Base-by-base conservation (phyloP, 2,113 vertebrate genomes). In the Grammomys dolichurus region DNA sequence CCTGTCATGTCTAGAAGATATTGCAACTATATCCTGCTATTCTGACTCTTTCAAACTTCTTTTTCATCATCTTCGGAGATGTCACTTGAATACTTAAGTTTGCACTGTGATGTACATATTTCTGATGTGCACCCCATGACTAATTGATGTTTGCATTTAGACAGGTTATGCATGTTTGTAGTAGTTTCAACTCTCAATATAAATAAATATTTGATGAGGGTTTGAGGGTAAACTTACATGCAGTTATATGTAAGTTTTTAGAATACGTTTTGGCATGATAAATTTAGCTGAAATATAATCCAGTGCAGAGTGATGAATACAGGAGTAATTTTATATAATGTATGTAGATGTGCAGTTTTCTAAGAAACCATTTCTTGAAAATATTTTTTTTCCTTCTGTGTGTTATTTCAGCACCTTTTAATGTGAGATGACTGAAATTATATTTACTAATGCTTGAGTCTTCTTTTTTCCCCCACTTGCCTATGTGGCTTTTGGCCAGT, bases 71-170 rank as follows among this genome's bases (percentile, higher is more conserved):
- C 36, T 58, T 58, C 54, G 26, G 43, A 58, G 78, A 40, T 58
- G 54, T 58, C 14, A 58, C 54, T 40, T 40, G 78, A 58, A 58
- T 58, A 40, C 10, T 40, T 58, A 40, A 22, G 33, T 58, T 58
- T 82, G 51, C 36, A 58, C 7, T 40, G 54, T 24, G 51, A 22
- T n/a, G 51, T n/a, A n/a, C 19, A 56, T 56, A 22, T 26, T 82
- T 5, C 10, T 1, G 1, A 10, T 40, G 20, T 1, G 2, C 0
- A 40, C 0, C 1, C 5, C 2, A 1, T n/a, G 11, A 26, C 54
- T 54, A 58, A 11, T n/a, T n/a, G 56, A n/a, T 56, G 5, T 81
- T 81, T 81, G 33, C 33, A 81, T 82, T 26, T 58, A 36, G 36
- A 82, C 36, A 40, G 11, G 11, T 58, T 82, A 1, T 82, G 14